A percentile compares a stretch with the other conserved stretches of the same genome.
These are phyloP conservation scores for Nesogale talazaci DNA, from an alignment of 2,113 vertebrate genomes.

Conservation along the genomic window DNA sequence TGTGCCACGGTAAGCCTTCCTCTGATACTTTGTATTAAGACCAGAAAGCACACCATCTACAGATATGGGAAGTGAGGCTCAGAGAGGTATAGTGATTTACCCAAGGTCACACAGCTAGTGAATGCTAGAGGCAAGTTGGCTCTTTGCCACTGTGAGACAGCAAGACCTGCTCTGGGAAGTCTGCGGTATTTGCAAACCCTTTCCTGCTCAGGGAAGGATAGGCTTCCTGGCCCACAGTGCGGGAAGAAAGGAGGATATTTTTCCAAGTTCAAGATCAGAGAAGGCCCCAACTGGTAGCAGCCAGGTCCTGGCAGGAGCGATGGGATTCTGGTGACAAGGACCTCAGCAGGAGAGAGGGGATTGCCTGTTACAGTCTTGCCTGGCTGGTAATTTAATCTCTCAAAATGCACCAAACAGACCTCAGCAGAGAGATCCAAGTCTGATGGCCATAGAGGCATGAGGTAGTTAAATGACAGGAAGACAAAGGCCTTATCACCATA, in stretches of 20 bases:
- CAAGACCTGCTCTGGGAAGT: background rate
- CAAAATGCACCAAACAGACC: constrained; percentile 53
- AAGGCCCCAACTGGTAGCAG: background rate
- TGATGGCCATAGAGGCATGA: background rate
- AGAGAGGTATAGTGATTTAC: background rate
- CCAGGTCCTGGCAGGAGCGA: background rate
- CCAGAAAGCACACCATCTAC: background rate
- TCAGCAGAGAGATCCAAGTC: constrained; percentile 44
- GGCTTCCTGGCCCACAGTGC: background rate
- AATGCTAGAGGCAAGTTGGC: background rate
- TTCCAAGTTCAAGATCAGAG: background rate
- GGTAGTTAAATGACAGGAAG: background rate
- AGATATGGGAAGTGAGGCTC: background rate
- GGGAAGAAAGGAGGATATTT: background rate
- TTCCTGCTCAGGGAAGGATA: background rate
- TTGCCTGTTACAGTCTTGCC: constrained; percentile 27
- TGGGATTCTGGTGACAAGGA: constrained; percentile 53
- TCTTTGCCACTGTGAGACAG: background rate
- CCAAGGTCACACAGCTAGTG: background rate
- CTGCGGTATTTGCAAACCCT: background rate
- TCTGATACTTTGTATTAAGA: constrained; percentile 8
- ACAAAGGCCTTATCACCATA: constrained; percentile 27
- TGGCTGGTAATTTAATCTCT: constrained; percentile 69
- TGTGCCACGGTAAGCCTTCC: background rate
- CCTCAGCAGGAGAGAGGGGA: constrained; percentile 8